Evolutionary conservation across 2,888 invertebrate species (phyloP).

Genomic region (Drosophila buzzatii): DNA sequence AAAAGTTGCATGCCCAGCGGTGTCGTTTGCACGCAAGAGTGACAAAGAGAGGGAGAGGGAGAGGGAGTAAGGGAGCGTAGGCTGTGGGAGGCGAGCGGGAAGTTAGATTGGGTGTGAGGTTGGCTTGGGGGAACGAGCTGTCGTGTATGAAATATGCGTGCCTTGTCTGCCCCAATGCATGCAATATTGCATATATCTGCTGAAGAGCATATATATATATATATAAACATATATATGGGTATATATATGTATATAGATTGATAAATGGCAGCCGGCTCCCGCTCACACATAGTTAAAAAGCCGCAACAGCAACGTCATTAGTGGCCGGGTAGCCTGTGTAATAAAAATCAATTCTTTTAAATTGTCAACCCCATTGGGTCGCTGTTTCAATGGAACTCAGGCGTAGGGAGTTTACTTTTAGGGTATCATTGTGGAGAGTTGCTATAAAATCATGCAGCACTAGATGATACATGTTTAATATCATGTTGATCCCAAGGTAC

Average conservation of each 20-base stretch:
- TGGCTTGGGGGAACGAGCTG: conserved; percentile 18
- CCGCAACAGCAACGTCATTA: conserved; percentile 67
- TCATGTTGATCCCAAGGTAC: neutral
- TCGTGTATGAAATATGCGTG: conserved; percentile 68
- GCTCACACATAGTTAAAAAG: conserved; percentile 23
- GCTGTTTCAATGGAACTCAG: conserved; percentile 21
- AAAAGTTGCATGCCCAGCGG: conserved; percentile 61
- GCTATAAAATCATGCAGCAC: neutral
- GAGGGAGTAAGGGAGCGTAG: neutral
- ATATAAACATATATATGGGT: neutral
- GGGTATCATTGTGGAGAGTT: neutral
- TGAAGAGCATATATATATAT: conserved; percentile 26
- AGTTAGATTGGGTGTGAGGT: conserved; percentile 8
- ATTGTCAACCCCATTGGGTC: conserved; percentile 56
- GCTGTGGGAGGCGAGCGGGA: neutral
- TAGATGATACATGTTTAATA: neutral
- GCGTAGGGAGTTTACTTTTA: conserved; percentile 3
- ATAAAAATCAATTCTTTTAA: conserved; percentile 74
- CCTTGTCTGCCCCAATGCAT: conserved; percentile 28
- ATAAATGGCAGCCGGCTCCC: conserved; percentile 52
- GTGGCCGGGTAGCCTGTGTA: conserved; percentile 54
- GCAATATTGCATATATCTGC: conserved; percentile 62
- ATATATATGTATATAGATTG: conserved; percentile 39
- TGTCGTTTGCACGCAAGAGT: conserved; percentile 60
- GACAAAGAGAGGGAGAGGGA: neutral